phyloP scores from a whole-genome alignment of 2,797 vertebrate genomes.

The Cyclopterus lumpus region DNA sequence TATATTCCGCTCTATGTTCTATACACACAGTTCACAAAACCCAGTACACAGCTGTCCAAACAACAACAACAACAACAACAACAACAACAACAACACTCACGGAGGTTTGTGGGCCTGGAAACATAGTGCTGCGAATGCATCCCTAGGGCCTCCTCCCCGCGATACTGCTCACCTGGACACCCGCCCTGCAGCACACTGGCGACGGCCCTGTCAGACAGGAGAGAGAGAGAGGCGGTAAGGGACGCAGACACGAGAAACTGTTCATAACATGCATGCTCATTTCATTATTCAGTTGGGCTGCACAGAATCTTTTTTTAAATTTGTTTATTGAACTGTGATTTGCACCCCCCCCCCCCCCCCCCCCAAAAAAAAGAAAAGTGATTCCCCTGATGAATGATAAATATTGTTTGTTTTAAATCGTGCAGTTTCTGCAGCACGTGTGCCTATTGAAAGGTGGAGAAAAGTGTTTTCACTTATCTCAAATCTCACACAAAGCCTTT shows the following conservation, averaged over 20 bases:
- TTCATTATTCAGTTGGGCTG: constrained; percentile 58
- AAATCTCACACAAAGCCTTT: constrained; percentile 24
- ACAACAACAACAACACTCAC: constrained; percentile 86
- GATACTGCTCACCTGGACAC: constrained; percentile 92
- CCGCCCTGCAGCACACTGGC: constrained; percentile 96
- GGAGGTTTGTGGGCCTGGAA: constrained; percentile 90
- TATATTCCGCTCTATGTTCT: no score
- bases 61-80: constrained; percentile 47
- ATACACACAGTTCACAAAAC: neutral
- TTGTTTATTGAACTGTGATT: constrained; percentile 8
- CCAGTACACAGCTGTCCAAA: neutral
- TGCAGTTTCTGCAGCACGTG: neutral
- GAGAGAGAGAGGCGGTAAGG: constrained; percentile 26
- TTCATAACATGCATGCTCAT: constrained; percentile 54
- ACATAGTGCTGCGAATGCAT: constrained; percentile 95
- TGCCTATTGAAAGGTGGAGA: constrained; percentile 6
- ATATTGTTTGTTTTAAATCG: constrained; percentile 11
- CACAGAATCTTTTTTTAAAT: constrained; percentile 12
- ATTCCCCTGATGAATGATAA: constrained; percentile 17
- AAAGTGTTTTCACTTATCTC: constrained; percentile 15
- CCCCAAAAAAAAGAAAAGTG: neutral
- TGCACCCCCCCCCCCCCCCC: no score
- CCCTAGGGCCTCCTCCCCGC: constrained; percentile 93
- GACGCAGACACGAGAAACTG: constrained; percentile 39
- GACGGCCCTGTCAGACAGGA: constrained; percentile 87